These are phyloP conservation scores for Leptopilina boulardi DNA, from an alignment of 1,140 invertebrate species.

Conservation along the genomic window DNA sequence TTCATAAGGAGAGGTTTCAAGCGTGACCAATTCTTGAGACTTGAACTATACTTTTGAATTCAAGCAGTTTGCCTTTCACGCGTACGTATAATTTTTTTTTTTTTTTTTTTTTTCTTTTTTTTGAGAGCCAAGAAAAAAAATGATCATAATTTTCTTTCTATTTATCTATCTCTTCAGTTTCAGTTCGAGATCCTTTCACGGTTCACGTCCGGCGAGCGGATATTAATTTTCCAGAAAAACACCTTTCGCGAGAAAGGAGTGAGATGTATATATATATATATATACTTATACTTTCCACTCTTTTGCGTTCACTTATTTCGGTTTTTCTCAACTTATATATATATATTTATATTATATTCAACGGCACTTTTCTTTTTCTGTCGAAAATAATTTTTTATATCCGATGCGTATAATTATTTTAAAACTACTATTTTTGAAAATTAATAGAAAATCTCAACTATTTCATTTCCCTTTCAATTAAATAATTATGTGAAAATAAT, in stretches of 20 bases:
- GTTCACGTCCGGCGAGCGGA: constrained; percentile 19
- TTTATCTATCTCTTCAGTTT: constrained; percentile 25
- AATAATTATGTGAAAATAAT: no score
- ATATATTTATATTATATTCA: no score
- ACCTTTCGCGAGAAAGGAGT: constrained; percentile 33
- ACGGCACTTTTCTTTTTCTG: no score
- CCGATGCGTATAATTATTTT: no score
- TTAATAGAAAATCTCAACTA: no score
- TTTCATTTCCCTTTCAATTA: no score
- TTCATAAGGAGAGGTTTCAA: constrained; percentile 10
- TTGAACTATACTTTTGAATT: neutral
- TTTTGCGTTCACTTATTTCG: neutral
- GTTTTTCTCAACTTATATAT: neutral
- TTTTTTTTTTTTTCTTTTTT: neutral
- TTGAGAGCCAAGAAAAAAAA: no score
- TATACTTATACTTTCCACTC: constrained; percentile 14
- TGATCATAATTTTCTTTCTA: constrained; percentile 1
- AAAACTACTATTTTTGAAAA: no score
- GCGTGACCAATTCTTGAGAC: constrained; percentile 16
- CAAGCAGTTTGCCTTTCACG: constrained; percentile 14
- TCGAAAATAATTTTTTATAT: no score
- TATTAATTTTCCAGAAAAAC: constrained; percentile 34
- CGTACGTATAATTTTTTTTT: constrained; percentile 9
- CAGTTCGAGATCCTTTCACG: constrained; percentile 19
- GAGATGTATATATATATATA: no score